These are phyloP conservation scores for Coremacera marginata DNA, from an alignment of 2,888 invertebrate species.

Conservation along the genomic window DNA sequence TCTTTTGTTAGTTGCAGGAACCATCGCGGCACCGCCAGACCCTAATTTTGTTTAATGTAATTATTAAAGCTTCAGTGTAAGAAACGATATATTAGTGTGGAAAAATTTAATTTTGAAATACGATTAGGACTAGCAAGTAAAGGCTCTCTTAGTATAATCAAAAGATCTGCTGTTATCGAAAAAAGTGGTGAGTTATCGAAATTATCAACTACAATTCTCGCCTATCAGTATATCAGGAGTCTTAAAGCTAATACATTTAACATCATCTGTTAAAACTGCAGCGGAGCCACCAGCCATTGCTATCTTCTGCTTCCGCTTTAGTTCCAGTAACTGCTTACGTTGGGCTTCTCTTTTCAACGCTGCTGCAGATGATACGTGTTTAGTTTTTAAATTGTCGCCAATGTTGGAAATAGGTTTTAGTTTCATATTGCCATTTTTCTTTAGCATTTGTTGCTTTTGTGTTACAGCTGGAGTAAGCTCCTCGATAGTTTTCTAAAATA, in stretches of 20 bases:
- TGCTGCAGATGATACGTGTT: constrained; percentile 61
- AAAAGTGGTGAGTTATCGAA: neutral
- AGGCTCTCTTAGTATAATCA: constrained; percentile 54
- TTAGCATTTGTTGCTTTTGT: constrained; percentile 53
- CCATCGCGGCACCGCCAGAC: neutral
- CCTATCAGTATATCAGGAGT: neutral
- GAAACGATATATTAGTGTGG: too few relatives aligned
- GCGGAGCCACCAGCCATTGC: constrained; percentile 55
- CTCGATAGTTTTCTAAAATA: constrained; percentile 52
- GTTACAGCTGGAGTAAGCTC: constrained; percentile 42
- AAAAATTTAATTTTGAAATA: constrained; percentile 5
- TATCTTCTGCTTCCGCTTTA: constrained; percentile 67
- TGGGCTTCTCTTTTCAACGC: constrained; percentile 78
- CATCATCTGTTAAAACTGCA: neutral
- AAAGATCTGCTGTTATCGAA: constrained; percentile 47
- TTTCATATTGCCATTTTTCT: constrained; percentile 54
- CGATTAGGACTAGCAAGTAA: constrained; percentile 59
- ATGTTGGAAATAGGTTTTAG: constrained; percentile 49
- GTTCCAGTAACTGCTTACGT: constrained; percentile 83
- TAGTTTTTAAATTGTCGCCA: constrained; percentile 50
- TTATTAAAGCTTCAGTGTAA: constrained; percentile 1
- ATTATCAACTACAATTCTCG: constrained; percentile 20
- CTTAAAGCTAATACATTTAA: neutral
- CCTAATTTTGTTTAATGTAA: neutral
- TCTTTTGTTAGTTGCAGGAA: neutral